phyloP scores from a whole-genome alignment of 2,113 vertebrate genomes.

The Rhinoderma darwinii region DNA sequence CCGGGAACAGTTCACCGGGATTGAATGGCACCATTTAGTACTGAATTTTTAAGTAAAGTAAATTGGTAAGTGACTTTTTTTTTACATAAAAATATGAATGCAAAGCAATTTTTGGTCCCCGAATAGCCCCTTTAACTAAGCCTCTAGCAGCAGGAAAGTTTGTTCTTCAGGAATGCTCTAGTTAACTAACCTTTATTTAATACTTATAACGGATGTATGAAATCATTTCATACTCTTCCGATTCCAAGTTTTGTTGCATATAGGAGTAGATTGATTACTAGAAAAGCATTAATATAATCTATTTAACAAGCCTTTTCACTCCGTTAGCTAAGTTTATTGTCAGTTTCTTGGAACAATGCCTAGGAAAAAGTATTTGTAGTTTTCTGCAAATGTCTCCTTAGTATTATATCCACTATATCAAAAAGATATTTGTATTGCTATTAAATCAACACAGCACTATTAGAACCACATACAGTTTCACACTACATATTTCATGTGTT shows the following conservation, averaged over 20 bases:
- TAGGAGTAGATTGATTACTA: neutral
- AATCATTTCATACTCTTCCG: neutral
- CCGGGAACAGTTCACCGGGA: too few relatives aligned
- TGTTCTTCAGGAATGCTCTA: neutral
- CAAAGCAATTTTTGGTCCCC: too few relatives aligned
- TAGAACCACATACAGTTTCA: conserved; percentile 2
- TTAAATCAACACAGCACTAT: conserved; percentile 12
- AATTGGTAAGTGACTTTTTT: too few relatives aligned
- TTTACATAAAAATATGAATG: too few relatives aligned
- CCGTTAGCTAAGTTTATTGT: neutral
- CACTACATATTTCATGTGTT: conserved; percentile 29
- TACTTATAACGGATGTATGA: neutral
- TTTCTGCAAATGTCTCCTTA: neutral
- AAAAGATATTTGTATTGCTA: neutral
- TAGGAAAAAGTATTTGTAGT: neutral
- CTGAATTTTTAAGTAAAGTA: too few relatives aligned
- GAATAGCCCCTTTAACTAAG: too few relatives aligned
- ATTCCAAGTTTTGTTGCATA: neutral
- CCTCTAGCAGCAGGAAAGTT: neutral
- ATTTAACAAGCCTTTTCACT: neutral
- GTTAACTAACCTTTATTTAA: neutral
- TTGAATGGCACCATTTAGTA: too few relatives aligned
- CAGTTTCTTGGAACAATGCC: neutral
- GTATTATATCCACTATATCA: neutral
- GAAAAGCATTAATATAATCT: neutral